Evolutionary conservation across 2,113 vertebrate genomes (phyloP).

Genomic region (Pithys albifrons): DNA sequence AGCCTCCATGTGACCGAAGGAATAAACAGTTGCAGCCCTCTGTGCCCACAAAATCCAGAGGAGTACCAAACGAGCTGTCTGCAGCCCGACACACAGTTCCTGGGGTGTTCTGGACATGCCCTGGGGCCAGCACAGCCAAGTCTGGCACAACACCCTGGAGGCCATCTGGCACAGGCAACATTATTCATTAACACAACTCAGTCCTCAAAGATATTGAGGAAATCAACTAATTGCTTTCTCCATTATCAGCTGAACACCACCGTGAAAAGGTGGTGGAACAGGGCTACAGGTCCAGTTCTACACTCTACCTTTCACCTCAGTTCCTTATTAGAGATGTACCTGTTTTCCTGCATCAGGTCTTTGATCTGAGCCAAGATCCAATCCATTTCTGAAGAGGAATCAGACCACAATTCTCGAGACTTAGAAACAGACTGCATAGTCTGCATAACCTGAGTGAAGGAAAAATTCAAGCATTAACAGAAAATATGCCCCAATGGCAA

Average conservation of each 20-base stretch:
- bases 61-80: background rate
- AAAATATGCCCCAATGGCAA: background rate
- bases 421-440: constrained; percentile 52
- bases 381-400: constrained; percentile 82
- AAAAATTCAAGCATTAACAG: background rate
- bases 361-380: constrained; percentile 89
- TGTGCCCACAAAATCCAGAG: background rate
- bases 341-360: constrained; percentile 81
- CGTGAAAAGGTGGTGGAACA: background rate
- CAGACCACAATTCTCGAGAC: constrained; percentile 67
- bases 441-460: constrained; percentile 70
- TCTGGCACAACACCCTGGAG: background rate
- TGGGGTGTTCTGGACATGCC: background rate
- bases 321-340: constrained; percentile 55
- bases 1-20: background rate
- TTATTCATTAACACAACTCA: background rate
- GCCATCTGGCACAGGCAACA: background rate
- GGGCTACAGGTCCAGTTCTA: background rate
- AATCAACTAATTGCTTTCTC: background rate
- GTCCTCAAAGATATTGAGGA: background rate
- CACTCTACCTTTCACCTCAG: background rate
- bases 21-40: background rate
- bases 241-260: background rate
- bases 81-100: background rate
- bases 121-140: background rate